phyloP scores from a whole-genome alignment of 2,888 invertebrate species.

The Phragmatobia fuliginosa region DNA sequence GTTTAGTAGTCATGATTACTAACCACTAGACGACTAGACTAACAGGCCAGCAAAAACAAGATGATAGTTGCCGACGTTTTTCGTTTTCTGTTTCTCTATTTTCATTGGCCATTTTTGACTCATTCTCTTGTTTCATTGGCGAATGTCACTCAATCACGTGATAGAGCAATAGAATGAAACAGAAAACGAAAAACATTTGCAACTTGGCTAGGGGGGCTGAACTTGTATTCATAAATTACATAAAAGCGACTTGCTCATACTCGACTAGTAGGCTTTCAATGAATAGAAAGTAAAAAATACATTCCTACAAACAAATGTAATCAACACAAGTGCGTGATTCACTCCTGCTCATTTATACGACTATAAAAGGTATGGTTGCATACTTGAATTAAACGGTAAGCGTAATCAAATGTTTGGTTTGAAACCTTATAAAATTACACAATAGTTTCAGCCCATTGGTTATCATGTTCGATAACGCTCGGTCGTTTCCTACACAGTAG shows the following conservation, averaged over 20 bases:
- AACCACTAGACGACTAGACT: no score
- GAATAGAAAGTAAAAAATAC: neutral
- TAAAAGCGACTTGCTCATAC: neutral
- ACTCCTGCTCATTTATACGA: neutral
- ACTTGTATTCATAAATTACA: neutral
- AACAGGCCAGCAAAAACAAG: neutral
- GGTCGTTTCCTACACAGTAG: slow-evolving; percentile 61
- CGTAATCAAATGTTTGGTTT: slow-evolving; percentile 8
- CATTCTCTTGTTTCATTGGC: no score
- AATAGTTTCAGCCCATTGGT: slow-evolving; percentile 67
- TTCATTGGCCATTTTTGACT: no score
- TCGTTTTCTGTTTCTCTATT: no score
- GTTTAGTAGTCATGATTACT: no score
- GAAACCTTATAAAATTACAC: slow-evolving; percentile 51
- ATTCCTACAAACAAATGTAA: neutral
- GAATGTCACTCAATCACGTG: no score
- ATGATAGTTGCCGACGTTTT: no score
- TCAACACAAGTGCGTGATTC: neutral
- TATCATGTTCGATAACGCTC: slow-evolving; percentile 60
- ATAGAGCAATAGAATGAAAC: no score
- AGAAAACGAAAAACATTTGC: no score
- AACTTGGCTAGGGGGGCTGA: no score
- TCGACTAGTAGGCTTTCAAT: neutral
- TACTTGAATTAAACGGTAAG: neutral
- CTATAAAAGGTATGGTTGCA: slow-evolving; percentile 5